These are phyloP conservation scores for Gnathonemus longibarbis DNA, from an alignment of 2,113 vertebrate species.

Conservation along the genomic window DNA sequence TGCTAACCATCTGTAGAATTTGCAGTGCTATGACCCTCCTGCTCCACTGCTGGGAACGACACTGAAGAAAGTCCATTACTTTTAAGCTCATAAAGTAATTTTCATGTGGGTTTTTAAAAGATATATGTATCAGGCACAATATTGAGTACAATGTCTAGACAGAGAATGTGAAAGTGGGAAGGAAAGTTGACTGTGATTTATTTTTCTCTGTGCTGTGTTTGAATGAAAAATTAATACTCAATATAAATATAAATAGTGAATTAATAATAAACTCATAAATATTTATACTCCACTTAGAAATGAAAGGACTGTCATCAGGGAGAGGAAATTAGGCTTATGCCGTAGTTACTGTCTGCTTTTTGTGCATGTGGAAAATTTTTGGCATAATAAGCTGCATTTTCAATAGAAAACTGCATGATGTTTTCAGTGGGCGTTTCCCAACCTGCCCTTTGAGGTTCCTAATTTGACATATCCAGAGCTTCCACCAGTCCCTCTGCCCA, in stretches of 20 bases:
- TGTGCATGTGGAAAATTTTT: constrained; percentile 1
- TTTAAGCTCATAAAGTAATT: neutral
- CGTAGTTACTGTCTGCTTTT: neutral
- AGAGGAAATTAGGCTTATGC: constrained; percentile 7
- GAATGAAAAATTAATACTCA: constrained; percentile 16
- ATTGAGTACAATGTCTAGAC: neutral
- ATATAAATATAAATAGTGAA: constrained; percentile 14
- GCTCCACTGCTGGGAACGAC: neutral
- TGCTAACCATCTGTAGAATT: neutral
- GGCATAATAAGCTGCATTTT: neutral
- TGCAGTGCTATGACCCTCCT: neutral
- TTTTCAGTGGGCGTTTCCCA: neutral
- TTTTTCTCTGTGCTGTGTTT: constrained; percentile 9
- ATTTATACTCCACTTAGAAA: constrained; percentile 7
- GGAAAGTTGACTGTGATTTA: neutral
- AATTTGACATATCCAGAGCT: constrained; percentile 8
- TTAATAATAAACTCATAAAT: constrained; percentile 17
- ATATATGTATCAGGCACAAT: neutral
- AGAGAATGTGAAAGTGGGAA: neutral
- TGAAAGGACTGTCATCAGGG: constrained; percentile 3
- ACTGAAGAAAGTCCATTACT: neutral
- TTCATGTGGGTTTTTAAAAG: neutral
- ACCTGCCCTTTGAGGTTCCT: neutral
- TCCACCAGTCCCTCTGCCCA: neutral
- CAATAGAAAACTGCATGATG: neutral